These are phyloP conservation scores for Cerastis leucographa DNA, from an alignment of 2,888 invertebrate species.

Conservation along the genomic window DNA sequence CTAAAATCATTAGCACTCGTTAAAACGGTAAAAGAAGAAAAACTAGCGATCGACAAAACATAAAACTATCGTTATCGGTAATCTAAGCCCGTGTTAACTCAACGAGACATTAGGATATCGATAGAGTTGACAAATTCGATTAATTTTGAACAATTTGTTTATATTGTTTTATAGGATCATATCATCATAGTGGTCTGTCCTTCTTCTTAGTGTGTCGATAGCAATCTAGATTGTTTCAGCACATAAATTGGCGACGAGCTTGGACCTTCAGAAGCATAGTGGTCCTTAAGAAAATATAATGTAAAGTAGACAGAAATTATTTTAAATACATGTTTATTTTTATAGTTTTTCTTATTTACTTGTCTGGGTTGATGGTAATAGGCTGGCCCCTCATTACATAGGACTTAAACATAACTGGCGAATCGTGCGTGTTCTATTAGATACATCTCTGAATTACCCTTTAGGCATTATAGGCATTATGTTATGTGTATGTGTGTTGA, in stretches of 20 bases:
- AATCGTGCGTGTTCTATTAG: no score
- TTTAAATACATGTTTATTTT: no score
- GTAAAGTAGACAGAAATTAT: no score
- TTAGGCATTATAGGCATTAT: no score
- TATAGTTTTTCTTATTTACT: no score
- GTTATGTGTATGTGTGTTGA: no score
- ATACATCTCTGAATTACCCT: no score
- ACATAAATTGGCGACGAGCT: background rate
- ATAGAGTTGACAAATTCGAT: constrained; percentile 55
- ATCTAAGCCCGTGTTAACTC: constrained; percentile 63
- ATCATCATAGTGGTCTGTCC: background rate
- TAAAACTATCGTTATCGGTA: constrained; percentile 62
- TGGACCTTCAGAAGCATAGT: background rate
- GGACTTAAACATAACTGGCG: no score
- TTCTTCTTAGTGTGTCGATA: background rate
- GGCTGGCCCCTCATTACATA: no score
- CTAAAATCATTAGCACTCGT: constrained; percentile 55
- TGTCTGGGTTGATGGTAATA: no score
- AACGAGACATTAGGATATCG: constrained; percentile 53
- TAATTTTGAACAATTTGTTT: constrained; percentile 31
- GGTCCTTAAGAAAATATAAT: no score
- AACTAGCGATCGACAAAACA: constrained; percentile 32
- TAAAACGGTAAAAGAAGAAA: constrained; percentile 57
- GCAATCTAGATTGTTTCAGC: background rate
- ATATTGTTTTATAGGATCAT: background rate